Evolutionary conservation across 2,888 invertebrate species (phyloP).

Genomic region (Tetrapedia diversipes): DNA sequence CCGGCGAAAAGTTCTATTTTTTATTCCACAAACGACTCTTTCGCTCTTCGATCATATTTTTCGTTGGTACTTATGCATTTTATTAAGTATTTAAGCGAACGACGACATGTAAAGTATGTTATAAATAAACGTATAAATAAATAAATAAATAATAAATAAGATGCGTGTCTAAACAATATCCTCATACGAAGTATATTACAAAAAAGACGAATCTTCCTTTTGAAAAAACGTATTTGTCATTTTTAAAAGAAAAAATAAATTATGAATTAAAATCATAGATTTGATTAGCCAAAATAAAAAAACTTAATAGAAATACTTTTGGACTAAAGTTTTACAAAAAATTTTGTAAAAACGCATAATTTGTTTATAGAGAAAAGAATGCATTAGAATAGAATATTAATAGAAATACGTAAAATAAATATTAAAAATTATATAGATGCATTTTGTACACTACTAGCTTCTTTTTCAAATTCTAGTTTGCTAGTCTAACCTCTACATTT

Average conservation of each 20-base stretch:
- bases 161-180: slow-evolving; percentile 59
- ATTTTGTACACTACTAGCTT: not conserved
- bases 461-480: not conserved
- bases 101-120: slow-evolving; percentile 67
- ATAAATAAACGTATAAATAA: slow-evolving; percentile 69
- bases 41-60: slow-evolving; percentile 25
- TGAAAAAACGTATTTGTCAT: not conserved
- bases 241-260: not conserved
- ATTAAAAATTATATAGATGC: not conserved
- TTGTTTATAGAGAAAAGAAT: no score
- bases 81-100: slow-evolving; percentile 51
- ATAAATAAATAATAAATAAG: slow-evolving; percentile 67
- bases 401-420: not conserved
- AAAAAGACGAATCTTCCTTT: slow-evolving; percentile 7
- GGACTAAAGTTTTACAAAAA: no score
- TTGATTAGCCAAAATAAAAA: not conserved
- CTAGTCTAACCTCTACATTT: not conserved
- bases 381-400: no score
- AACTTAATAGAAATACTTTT: no score
- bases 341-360: no score
- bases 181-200: slow-evolving; percentile 38
- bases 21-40: slow-evolving; percentile 7
- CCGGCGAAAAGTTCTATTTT: slow-evolving; percentile 49
- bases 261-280: not conserved
- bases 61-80: slow-evolving; percentile 47